Conservation (phyloP, 1,140 invertebrate species). For the Drosophila leontia region DNA sequence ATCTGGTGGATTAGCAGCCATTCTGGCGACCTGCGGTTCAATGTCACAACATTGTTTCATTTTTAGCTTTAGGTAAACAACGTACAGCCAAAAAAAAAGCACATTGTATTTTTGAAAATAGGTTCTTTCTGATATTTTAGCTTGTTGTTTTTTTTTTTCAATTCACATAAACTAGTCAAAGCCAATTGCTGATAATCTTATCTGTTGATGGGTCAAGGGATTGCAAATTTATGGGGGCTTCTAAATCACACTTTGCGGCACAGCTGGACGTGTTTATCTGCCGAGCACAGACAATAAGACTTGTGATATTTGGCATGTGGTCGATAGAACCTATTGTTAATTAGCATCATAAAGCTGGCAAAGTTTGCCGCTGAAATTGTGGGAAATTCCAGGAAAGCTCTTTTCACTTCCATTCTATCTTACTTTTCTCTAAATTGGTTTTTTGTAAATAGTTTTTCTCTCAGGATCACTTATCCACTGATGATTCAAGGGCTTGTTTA, state of each 20-base stretch:
- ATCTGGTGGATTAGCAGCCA: slow-evolving; percentile 81
- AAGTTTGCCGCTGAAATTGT: not conserved
- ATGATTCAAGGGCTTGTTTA: not conserved
- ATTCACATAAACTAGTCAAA: slow-evolving; percentile 47
- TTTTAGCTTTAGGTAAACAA: slow-evolving; percentile 41
- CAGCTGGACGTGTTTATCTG: slow-evolving; percentile 11
- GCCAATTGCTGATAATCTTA: slow-evolving; percentile 24
- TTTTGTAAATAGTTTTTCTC: not conserved
- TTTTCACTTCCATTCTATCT: not conserved
- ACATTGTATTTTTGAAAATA: slow-evolving; percentile 34
- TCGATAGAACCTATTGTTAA: not conserved
- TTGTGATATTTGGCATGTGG: slow-evolving; percentile 2
- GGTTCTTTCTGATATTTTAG: slow-evolving; percentile 28
- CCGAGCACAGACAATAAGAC: not conserved
- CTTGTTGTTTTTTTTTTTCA: slow-evolving; percentile 19
- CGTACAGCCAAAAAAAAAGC: slow-evolving; percentile 44
- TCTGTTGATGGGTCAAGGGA: not conserved
- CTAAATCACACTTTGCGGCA: not conserved
- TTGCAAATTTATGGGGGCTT: slow-evolving; percentile 23
- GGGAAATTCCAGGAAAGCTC: not conserved
- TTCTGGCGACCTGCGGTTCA: slow-evolving; percentile 24
- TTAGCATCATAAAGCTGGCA: not conserved
- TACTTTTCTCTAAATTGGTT: not conserved
- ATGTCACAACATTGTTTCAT: slow-evolving; percentile 46
- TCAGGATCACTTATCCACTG: not conserved